phyloP scores from a whole-genome alignment of 2,888 invertebrate species.

The Tubulanus polymorphus region DNA sequence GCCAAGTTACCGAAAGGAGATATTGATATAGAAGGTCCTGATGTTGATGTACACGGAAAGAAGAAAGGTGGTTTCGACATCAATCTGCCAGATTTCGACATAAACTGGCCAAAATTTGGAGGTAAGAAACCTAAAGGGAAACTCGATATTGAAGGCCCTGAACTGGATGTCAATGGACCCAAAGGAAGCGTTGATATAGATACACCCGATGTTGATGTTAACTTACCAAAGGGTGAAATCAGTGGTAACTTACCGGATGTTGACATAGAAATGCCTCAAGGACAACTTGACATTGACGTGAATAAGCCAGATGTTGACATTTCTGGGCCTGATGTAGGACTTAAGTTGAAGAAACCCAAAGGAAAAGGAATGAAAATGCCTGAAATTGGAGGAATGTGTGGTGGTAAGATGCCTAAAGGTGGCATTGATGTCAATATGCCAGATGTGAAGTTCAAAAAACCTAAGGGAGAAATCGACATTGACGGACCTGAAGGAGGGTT shows the following conservation, averaged over 20 bases:
- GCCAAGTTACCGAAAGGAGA: not conserved
- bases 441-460: too few relatives aligned
- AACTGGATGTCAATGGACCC: not conserved
- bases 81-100: too few relatives aligned
- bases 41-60: slow-evolving; percentile 3
- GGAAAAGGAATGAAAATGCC: too few relatives aligned
- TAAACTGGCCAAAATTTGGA: slow-evolving; percentile 7
- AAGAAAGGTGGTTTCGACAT: not conserved
- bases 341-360: not conserved
- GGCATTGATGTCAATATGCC: not conserved
- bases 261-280: too few relatives aligned
- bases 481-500: not conserved
- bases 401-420: too few relatives aligned
- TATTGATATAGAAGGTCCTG: not conserved
- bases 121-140: not conserved
- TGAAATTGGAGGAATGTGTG: not conserved
- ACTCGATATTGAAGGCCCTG: not conserved
- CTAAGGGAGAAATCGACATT: not conserved
- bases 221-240: not conserved
- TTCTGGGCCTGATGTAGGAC: not conserved
- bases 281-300: too few relatives aligned
- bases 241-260: not conserved
- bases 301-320: not conserved
- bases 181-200: not conserved
- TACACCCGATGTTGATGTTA: not conserved